These are phyloP conservation scores for Drosophila pruinosa DNA, from an alignment of 1,140 invertebrate species.

Conservation along the genomic window DNA sequence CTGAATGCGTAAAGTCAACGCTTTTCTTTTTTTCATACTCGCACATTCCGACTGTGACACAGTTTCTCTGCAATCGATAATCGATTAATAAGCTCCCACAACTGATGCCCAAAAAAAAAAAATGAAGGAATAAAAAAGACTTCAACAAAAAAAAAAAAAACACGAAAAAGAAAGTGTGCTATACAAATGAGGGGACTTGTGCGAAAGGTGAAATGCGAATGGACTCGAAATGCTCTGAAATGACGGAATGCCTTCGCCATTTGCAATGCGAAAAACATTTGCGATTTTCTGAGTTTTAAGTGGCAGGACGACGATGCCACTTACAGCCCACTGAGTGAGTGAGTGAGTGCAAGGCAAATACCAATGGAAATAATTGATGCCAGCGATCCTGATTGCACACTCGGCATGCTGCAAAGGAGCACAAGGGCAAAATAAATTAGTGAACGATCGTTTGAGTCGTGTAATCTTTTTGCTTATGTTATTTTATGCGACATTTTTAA, in stretches of 20 bases:
- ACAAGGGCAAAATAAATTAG: too few species aligned
- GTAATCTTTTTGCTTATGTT: too few species aligned
- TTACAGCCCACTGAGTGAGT: background rate
- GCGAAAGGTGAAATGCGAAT: background rate
- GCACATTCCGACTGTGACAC: conserved; percentile 5
- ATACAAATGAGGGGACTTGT: too few species aligned
- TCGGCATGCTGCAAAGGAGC: too few species aligned
- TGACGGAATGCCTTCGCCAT: too few species aligned
- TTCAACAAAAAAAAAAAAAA: background rate
- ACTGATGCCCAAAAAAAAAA: background rate
- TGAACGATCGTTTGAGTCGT: too few species aligned
- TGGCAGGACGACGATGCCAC: background rate
- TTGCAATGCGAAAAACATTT: too few species aligned
- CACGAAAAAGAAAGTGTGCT: background rate
- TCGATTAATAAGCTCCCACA: conserved; percentile 8
- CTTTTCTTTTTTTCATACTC: conserved; percentile 2
- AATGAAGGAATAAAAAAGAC: too few species aligned
- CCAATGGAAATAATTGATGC: too few species aligned
- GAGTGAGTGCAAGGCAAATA: background rate
- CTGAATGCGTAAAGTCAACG: conserved; percentile 3
- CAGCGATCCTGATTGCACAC: too few species aligned
- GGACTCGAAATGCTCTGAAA: background rate
- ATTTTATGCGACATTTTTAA: too few species aligned
- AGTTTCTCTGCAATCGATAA: conserved; percentile 22
- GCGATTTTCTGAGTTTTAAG: background rate